Base-by-base conservation (phyloP, 2,888 invertebrate species). In the Hecatera dysodea region DNA sequence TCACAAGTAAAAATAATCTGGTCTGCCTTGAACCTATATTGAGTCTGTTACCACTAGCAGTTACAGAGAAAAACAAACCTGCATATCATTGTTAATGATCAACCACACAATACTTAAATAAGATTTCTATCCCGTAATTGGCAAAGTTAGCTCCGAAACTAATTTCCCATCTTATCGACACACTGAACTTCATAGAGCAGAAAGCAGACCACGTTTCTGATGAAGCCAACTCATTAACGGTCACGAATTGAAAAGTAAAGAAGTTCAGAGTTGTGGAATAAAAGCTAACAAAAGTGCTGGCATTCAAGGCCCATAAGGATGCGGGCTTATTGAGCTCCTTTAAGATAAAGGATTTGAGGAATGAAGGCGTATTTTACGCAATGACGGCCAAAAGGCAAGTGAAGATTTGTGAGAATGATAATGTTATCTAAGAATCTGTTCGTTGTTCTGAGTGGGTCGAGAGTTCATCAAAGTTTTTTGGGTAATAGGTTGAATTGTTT, bases 191-290 rank as follows among this genome's bases (percentile, higher is more conserved):
- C 27, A 56, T 63, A 63, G 67, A 55, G 53, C 46, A 42, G 24
- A 68, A 62, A 72, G 36, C 15, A 67, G 67, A 64, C 64, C 74
- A 75, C 73, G 72, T 75, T 62, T 70, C 56, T 66, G 66, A 80
- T 80, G 80, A 81, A 85, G 64, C 66, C 59, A 83, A 81, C 83
- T 86, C 82, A 87, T 86, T 86, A 86, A 82, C 79, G 73, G 56
- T 53, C 72, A 65, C 62, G 75, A 78, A 85, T 85, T 84, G 81
- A 82, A 87, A 84, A 85, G 78, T 82, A 72, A 59, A 72, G 72
- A 85, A 79, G 79, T 78, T 82, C 73, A 63, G 61, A 63, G 72
- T 79, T 82, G 69, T 78, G 60, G 55, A 78, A 75, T 75, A 75
- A 77, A 71, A 76, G 72, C 74, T 39, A 83, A 85, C 80, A 83